Conservation (phyloP, 1,140 invertebrate species). For the Oryzaephilus surinamensis region DNA sequence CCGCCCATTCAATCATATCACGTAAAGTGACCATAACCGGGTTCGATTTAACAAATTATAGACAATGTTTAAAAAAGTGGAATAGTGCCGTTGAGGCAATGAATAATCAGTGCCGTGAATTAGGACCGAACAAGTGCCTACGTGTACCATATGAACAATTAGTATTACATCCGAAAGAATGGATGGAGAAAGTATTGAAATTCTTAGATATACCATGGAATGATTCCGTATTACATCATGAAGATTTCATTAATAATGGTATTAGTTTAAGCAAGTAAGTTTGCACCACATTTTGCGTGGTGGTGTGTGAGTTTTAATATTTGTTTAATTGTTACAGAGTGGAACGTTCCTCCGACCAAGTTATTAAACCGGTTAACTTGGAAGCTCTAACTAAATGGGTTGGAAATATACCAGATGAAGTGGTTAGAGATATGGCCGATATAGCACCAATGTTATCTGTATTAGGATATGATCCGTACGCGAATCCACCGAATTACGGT, state of each 20-base stretch:
- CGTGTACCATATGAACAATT: slow-evolving; percentile 90
- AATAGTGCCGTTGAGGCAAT: slow-evolving; percentile 90
- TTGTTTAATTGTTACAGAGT: slow-evolving; percentile 55
- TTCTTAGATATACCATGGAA: slow-evolving; percentile 94
- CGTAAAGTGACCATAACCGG: slow-evolving; percentile 95
- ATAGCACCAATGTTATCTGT: slow-evolving; percentile 87
- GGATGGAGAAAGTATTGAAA: slow-evolving; percentile 80
- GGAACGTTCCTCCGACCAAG: slow-evolving; percentile 96
- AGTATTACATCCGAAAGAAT: slow-evolving; percentile 82
- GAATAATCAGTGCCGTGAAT: slow-evolving; percentile 85
- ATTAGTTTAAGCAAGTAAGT: slow-evolving; percentile 86
- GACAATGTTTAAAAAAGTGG: slow-evolving; percentile 92
- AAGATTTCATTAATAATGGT: slow-evolving; percentile 92
- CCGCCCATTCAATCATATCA: slow-evolving; percentile 96
- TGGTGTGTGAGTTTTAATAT: neutral
- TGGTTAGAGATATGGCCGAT: slow-evolving; percentile 78
- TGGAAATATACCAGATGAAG: slow-evolving; percentile 81
- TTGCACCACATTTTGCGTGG: too few species aligned
- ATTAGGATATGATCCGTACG: slow-evolving; percentile 88
- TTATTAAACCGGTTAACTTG: slow-evolving; percentile 94
- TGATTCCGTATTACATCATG: slow-evolving; percentile 92
- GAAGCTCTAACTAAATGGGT: slow-evolving; percentile 97
- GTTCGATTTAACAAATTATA: slow-evolving; percentile 87
- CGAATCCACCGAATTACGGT: slow-evolving; percentile 89
- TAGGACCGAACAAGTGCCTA: slow-evolving; percentile 76